Evolutionary conservation across 1,140 invertebrate genomes (phyloP).

Genomic region (Conus ventricosus): DNA sequence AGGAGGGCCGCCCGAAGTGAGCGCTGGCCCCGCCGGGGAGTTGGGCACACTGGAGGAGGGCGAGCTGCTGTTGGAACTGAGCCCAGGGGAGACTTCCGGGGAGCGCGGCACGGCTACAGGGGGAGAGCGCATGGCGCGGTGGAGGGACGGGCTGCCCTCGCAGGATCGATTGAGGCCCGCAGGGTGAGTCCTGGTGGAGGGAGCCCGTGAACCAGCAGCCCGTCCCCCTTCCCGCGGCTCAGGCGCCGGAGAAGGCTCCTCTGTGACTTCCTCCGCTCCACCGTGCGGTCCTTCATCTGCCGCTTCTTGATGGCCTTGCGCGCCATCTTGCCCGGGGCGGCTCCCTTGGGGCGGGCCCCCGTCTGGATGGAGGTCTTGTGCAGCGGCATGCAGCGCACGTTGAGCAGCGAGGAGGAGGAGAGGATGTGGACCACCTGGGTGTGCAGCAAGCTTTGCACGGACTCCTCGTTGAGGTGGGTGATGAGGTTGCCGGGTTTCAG

Average conservation of each 20-base stretch:
- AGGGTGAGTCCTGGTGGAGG: conserved; percentile 41
- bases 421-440: conserved; percentile 91
- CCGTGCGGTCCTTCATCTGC: conserved; percentile 74
- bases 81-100: conserved; percentile 67
- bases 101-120: conserved; percentile 77
- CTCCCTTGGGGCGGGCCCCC: conserved; percentile 86
- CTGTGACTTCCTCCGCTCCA: conserved; percentile 82
- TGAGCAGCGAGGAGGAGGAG: conserved; percentile 91
- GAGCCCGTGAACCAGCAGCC: conserved; percentile 77
- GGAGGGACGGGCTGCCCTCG: conserved; percentile 55
- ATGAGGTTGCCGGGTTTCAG: conserved; percentile 94
- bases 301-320: conserved; percentile 75
- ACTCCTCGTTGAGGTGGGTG: conserved; percentile 96
- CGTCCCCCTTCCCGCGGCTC: conserved; percentile 87
- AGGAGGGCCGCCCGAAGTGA: conserved; percentile 85
- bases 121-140: conserved; percentile 75
- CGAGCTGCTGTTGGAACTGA: conserved; percentile 81
- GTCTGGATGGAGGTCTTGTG: conserved; percentile 94
- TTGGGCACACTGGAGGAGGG: conserved; percentile 81
- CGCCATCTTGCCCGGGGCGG: conserved; percentile 83
- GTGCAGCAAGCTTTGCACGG: conserved; percentile 94
- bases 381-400: conserved; percentile 91
- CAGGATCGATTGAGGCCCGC: conserved; percentile 19
- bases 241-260: conserved; percentile 92
- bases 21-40: conserved; percentile 77